These are phyloP conservation scores for Tetrao urogallus DNA, from an alignment of 2,113 vertebrate genomes.

Conservation along the genomic window DNA sequence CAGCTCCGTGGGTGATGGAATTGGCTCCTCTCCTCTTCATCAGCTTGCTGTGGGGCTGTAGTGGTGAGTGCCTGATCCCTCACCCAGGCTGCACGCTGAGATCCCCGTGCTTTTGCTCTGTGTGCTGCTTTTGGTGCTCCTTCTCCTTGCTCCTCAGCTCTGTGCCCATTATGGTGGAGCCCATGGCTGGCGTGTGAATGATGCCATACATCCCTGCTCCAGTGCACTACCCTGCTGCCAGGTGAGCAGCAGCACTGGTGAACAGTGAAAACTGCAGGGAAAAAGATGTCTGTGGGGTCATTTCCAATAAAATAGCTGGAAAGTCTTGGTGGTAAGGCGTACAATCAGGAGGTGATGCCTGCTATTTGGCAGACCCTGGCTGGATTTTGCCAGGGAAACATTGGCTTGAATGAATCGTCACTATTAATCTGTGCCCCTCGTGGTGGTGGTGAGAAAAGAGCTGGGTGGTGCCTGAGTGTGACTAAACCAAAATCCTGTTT, in stretches of 20 bases:
- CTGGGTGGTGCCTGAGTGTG: rapidly evolving
- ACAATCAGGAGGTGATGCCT: rapidly evolving
- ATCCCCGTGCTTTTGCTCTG: neutral
- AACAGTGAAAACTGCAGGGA: neutral
- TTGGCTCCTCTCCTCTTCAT: neutral
- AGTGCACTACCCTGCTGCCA: rapidly evolving
- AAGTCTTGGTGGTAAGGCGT: neutral
- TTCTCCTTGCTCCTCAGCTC: neutral
- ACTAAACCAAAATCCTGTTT: rapidly evolving
- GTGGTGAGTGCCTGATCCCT: conserved; percentile 17
- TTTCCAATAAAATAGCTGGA: neutral
- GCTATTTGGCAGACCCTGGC: rapidly evolving
- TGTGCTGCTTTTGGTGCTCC: neutral
- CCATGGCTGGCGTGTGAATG: rapidly evolving
- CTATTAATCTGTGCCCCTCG: rapidly evolving
- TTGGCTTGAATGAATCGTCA: rapidly evolving
- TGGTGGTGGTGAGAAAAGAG: rapidly evolving
- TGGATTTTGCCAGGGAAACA: neutral
- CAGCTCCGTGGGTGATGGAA: neutral
- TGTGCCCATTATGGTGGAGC: rapidly evolving
- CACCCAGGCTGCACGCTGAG: neutral
- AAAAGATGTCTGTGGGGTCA: rapidly evolving
- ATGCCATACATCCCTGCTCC: neutral
- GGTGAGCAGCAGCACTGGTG: neutral
- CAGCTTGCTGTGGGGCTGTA: neutral